These are phyloP conservation scores for Gephyroberyx darwinii DNA, from an alignment of 2,797 vertebrate species.

Conservation along the genomic window DNA sequence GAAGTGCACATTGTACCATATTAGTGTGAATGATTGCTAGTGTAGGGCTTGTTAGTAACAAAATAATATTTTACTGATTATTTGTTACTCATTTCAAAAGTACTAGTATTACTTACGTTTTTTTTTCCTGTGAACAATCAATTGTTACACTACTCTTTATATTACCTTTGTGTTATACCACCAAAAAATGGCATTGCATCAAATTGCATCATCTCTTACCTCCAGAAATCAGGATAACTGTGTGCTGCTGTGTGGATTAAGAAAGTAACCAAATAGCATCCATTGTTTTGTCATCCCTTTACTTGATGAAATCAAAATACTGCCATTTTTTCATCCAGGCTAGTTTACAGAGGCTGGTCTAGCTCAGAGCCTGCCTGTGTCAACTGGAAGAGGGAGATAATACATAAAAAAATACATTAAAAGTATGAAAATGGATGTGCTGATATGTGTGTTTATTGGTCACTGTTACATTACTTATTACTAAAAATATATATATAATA, in stretches of 20 bases:
- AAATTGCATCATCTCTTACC: constrained; percentile 54
- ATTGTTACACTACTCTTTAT: not conserved
- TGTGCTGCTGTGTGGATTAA: not conserved
- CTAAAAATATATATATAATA: no score
- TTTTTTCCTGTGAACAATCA: not conserved
- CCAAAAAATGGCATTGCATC: constrained; percentile 20
- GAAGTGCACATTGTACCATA: not conserved
- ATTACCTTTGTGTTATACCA: constrained; percentile 30
- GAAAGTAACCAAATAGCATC: constrained; percentile 10
- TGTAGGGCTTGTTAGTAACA: no score
- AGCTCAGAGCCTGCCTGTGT: not conserved
- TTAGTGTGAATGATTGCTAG: not conserved
- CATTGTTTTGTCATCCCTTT: constrained; percentile 34
- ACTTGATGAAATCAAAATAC: not conserved
- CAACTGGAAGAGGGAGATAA: no score
- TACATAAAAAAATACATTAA: no score
- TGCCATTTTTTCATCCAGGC: constrained; percentile 9
- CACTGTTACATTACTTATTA: no score
- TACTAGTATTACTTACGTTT: not conserved
- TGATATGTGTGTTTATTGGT: no score
- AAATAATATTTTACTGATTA: no score
- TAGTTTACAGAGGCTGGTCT: not conserved
- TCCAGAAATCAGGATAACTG: constrained; percentile 8
- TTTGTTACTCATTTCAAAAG: no score
- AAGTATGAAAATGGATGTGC: no score